Percentiles rank a stretch among this genome's conserved stretches.
Evolutionary conservation across 2,888 invertebrate genomes (phyloP).

Genomic region (Ichneumoninae sp.): DNA sequence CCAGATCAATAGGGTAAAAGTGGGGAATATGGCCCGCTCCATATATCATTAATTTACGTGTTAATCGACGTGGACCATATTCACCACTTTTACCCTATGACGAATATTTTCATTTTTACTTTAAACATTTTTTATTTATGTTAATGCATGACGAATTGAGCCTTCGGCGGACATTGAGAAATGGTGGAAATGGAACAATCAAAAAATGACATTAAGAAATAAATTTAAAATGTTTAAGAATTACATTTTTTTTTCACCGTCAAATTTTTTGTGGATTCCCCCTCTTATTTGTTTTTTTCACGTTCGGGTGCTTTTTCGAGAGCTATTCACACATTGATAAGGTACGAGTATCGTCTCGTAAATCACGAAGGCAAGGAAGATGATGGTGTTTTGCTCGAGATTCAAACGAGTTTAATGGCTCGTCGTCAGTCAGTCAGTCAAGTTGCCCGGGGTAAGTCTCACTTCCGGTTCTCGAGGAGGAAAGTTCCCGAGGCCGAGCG

Average conservation of each 20-base stretch:
- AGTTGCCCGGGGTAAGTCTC: slow-evolving; percentile 46
- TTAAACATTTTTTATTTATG: neutral
- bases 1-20: no score
- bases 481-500: slow-evolving; percentile 56
- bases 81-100: no score
- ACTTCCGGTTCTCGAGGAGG: slow-evolving; percentile 60
- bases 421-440: slow-evolving; percentile 40
- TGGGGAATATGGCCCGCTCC: no score
- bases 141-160: neutral
- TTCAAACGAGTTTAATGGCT: slow-evolving; percentile 40
- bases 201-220: neutral
- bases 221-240: neutral
- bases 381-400: slow-evolving; percentile 22
- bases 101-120: no score
- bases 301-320: neutral
- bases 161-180: neutral
- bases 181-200: neutral
- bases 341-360: neutral
- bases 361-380: slow-evolving; percentile 21
- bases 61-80: no score
- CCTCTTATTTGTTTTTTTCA: neutral
- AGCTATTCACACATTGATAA: neutral
- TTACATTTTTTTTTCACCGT: neutral
- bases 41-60: no score
- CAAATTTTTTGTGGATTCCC: neutral